phyloP scores from a whole-genome alignment of 2,888 invertebrate species.

The Kuschelorhynchus macadamiae region DNA sequence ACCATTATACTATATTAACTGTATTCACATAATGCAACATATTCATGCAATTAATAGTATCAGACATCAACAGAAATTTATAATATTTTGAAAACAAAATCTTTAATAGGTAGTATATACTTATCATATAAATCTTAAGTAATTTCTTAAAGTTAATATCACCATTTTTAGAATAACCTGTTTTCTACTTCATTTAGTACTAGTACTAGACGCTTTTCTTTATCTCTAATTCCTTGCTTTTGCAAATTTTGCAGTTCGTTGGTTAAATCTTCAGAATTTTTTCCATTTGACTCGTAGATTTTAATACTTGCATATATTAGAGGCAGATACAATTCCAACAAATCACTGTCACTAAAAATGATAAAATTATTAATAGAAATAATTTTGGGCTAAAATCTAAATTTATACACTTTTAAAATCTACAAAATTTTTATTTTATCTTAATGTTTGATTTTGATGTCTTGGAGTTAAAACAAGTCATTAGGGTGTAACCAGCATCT shows the following conservation, averaged over 20 bases:
- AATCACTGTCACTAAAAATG: constrained; percentile 75
- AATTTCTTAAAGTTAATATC: constrained; percentile 3
- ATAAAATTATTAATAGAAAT: too few species aligned
- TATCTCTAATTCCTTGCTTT: constrained; percentile 72
- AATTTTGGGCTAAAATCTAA: too few species aligned
- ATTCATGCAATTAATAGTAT: not conserved
- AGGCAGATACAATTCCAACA: constrained; percentile 79
- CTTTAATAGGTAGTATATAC: too few species aligned
- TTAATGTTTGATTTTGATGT: too few species aligned
- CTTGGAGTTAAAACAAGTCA: too few species aligned
- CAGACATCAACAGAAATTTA: not conserved
- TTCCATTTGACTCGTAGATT: constrained; percentile 76
- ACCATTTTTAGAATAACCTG: constrained; percentile 18
- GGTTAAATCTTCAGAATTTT: constrained; percentile 75
- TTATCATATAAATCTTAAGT: too few species aligned
- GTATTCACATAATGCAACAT: not conserved
- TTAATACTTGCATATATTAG: constrained; percentile 77
- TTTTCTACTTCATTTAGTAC: constrained; percentile 36
- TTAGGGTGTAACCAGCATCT: too few species aligned
- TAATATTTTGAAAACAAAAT: too few species aligned
- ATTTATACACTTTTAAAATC: too few species aligned
- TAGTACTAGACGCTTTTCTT: constrained; percentile 17
- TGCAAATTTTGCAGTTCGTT: constrained; percentile 75
- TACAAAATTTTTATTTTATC: too few species aligned
- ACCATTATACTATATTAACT: too few species aligned